phyloP scores from a whole-genome alignment of 2,797 vertebrate genomes.

The Carapus acus region DNA sequence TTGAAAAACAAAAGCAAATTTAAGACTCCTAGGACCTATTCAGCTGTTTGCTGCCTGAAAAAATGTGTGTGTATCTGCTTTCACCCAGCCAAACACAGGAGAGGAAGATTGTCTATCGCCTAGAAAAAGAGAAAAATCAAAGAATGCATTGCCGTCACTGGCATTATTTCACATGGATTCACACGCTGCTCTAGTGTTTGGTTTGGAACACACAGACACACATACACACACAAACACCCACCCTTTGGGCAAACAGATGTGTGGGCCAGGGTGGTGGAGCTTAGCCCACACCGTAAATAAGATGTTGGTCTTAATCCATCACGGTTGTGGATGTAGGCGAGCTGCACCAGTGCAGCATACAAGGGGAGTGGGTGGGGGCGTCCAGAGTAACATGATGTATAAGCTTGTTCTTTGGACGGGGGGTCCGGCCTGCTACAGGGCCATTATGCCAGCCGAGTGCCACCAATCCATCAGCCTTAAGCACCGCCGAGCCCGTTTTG shows the following conservation, averaged over 20 bases:
- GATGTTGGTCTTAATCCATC: slow-evolving; percentile 69
- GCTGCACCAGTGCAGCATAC: slow-evolving; percentile 42
- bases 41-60: slow-evolving; percentile 38
- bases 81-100: slow-evolving; percentile 47
- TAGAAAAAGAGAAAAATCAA: slow-evolving; percentile 27
- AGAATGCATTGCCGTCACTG: slow-evolving; percentile 26
- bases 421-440: slow-evolving; percentile 56
- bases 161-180: slow-evolving; percentile 50
- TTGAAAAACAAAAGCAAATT: slow-evolving; percentile 29
- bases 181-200: slow-evolving; percentile 30
- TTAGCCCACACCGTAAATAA: slow-evolving; percentile 63
- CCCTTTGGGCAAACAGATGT: slow-evolving; percentile 62
- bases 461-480: slow-evolving; percentile 66
- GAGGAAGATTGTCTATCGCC: slow-evolving; percentile 28
- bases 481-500: slow-evolving; percentile 55
- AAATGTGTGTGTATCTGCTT: slow-evolving; percentile 26
- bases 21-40: slow-evolving; percentile 34
- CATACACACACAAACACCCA: too few species aligned
- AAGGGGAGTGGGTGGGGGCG: slow-evolving; percentile 40
- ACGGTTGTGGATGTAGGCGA: slow-evolving; percentile 56
- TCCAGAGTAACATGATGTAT: slow-evolving; percentile 65
- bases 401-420: slow-evolving; percentile 58
- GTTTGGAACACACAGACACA: too few species aligned
- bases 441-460: slow-evolving; percentile 60
- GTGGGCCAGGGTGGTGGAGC: slow-evolving; percentile 58